These are phyloP conservation scores for Peromyscus melanophrys DNA, from an alignment of 2,797 vertebrate genomes.

Conservation along the genomic window DNA sequence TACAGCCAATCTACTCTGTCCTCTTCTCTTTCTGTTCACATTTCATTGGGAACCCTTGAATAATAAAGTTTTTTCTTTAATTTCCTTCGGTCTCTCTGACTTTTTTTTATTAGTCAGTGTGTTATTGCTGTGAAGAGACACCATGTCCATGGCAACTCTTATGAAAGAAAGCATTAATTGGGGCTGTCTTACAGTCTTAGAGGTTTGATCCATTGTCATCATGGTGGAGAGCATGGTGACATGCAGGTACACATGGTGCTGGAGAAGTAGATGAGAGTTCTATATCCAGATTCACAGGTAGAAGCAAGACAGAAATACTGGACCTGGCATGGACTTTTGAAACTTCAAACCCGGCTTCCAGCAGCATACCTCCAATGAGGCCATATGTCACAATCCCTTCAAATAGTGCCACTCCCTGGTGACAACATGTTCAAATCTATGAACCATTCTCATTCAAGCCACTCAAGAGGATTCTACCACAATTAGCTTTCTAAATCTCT, in stretches of 20 bases:
- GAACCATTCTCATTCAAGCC: not conserved
- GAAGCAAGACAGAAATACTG: not conserved
- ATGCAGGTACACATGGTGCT: too few relatives aligned
- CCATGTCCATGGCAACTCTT: not conserved
- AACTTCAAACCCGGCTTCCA: not conserved
- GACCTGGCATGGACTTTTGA: not conserved
- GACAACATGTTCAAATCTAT: not conserved
- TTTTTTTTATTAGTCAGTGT: not conserved
- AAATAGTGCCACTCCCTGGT: not conserved
- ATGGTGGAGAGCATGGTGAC: not conserved
- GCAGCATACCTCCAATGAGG: not conserved
- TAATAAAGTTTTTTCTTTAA: not conserved
- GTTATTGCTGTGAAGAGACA: not conserved
- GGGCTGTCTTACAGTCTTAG: not conserved
- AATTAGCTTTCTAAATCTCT: conserved; percentile 24
- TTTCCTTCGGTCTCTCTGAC: not conserved
- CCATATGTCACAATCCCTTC: not conserved
- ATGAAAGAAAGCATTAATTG: not conserved
- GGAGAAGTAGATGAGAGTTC: not conserved
- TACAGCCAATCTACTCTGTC: not conserved
- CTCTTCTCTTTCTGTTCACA: not conserved
- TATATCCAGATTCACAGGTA: too few relatives aligned
- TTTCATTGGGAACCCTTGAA: not conserved
- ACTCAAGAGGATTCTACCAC: not conserved
- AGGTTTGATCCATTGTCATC: not conserved